These are phyloP conservation scores for Tiliacea citrago DNA, from an alignment of 2,888 invertebrate species.

Conservation along the genomic window DNA sequence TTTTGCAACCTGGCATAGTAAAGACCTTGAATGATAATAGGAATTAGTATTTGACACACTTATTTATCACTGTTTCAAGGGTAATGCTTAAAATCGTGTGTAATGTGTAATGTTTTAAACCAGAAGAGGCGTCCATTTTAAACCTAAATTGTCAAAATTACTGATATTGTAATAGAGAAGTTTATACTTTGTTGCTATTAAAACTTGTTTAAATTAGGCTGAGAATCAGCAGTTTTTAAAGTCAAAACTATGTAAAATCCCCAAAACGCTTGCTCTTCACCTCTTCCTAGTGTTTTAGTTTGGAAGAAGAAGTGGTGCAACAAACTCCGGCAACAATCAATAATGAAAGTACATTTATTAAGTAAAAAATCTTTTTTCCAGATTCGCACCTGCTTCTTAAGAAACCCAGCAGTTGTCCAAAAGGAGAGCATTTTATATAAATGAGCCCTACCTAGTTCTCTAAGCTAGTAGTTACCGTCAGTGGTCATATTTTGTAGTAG, in stretches of 20 bases:
- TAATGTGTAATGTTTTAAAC: not conserved
- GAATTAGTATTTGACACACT: not conserved
- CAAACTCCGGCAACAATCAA: not conserved
- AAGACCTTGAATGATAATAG: conserved; percentile 19
- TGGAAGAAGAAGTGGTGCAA: not conserved
- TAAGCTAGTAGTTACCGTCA: conserved; percentile 62
- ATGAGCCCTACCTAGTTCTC: conserved; percentile 72
- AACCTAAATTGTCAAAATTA: not conserved
- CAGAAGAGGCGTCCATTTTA: not conserved
- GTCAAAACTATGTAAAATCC: not conserved
- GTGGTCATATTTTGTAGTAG: conserved; percentile 44
- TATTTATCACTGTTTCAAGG: not conserved
- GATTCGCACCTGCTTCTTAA: conserved; percentile 58
- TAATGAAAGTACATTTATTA: not conserved
- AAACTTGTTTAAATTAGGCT: not conserved
- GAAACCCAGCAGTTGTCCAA: conserved; percentile 71
- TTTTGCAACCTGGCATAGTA: not conserved
- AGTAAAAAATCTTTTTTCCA: conserved; percentile 69
- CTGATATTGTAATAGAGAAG: not conserved
- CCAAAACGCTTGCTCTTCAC: not conserved
- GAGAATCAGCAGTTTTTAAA: not conserved
- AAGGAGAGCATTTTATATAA: conserved; percentile 74
- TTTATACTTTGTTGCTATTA: not conserved
- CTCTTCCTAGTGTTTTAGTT: too few species aligned
- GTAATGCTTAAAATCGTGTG: not conserved